phyloP scores from a whole-genome alignment of 37 sponge, comb jelly and placozoan species.

The Corticium candelabrum region DNA sequence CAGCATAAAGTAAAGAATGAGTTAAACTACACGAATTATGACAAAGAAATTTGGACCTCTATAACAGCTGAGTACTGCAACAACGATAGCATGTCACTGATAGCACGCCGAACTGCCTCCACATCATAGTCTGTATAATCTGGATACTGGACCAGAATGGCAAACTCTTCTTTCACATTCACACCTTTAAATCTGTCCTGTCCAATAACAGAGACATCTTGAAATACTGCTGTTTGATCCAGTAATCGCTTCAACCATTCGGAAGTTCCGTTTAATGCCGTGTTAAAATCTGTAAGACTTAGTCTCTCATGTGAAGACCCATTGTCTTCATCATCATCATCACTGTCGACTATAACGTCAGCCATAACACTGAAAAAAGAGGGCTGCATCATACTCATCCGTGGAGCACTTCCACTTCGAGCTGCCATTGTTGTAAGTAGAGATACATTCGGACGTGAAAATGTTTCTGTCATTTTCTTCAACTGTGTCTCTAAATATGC shows the following conservation, averaged over 20 bases:
- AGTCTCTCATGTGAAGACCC: not conserved
- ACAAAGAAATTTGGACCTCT: not conserved
- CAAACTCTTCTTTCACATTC: not conserved
- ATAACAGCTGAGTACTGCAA: slow-evolving; percentile 19
- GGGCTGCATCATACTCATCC: not conserved
- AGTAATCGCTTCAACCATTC: not conserved
- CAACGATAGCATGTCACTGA: slow-evolving; percentile 28
- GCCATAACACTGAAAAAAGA: not conserved
- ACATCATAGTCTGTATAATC: not conserved
- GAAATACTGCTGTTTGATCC: not conserved
- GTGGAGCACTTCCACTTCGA: too few species aligned
- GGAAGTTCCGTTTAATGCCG: not conserved
- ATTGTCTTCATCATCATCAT: not conserved
- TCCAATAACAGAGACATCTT: not conserved
- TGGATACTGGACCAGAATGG: not conserved
- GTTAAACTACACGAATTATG: not conserved
- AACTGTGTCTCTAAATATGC: not conserved
- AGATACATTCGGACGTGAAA: not conserved
- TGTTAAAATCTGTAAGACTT: too few species aligned
- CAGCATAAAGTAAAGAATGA: not conserved
- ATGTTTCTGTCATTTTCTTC: not conserved
- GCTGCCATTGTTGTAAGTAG: not conserved
- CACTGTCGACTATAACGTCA: not conserved
- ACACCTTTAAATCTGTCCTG: not conserved
- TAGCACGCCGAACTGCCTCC: not conserved